Percentiles rank a stretch among this genome's conserved stretches.
Conservation (phyloP, 2,113 vertebrate genomes). For the Neolamprologus kungweensis region DNA sequence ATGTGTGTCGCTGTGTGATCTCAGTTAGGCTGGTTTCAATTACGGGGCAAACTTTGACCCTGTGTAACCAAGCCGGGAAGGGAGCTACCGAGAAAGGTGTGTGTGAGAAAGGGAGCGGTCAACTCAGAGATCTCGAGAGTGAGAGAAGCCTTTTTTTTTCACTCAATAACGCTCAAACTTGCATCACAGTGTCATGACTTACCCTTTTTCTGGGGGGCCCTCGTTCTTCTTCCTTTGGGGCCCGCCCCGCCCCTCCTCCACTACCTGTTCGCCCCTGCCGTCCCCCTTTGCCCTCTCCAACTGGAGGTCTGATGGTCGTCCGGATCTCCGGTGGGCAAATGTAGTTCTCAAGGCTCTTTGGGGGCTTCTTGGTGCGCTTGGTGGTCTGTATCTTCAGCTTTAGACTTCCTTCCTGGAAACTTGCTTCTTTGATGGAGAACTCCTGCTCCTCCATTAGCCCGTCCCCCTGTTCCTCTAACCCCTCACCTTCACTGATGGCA, state of each 20-base stretch:
- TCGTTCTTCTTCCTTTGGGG: conserved; percentile 84
- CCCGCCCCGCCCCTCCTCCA: conserved; percentile 76
- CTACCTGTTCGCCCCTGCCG: conserved; percentile 78
- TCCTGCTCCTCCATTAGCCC: conserved; percentile 90
- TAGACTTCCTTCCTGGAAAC: conserved; percentile 95
- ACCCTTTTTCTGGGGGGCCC: conserved; percentile 92
- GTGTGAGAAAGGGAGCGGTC: neutral
- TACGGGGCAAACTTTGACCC: conserved; percentile 72
- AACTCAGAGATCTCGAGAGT: neutral
- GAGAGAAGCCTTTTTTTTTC: neutral
- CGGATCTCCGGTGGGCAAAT: conserved; percentile 98
- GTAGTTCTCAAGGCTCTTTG: conserved; percentile 98
- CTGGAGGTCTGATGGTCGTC: conserved; percentile 91
- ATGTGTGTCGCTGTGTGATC: conserved; percentile 43
- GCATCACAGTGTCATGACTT: conserved; percentile 29
- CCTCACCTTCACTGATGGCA: conserved; percentile 84
- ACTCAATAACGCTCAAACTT: neutral
- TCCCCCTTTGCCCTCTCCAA: conserved; percentile 77
- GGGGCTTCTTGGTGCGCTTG: conserved; percentile 96
- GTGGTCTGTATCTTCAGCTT: conserved; percentile 99
- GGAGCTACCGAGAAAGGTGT: conserved; percentile 13
- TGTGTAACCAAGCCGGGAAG: conserved; percentile 43
- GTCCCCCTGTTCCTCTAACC: conserved; percentile 81
- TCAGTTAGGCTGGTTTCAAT: conserved; percentile 62
- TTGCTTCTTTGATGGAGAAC: conserved; percentile 99